A percentile compares a stretch with the other conserved stretches of the same genome.
phyloP scores from a whole-genome alignment of 2,113 vertebrate species.

The Rhinolophus sinicus region DNA sequence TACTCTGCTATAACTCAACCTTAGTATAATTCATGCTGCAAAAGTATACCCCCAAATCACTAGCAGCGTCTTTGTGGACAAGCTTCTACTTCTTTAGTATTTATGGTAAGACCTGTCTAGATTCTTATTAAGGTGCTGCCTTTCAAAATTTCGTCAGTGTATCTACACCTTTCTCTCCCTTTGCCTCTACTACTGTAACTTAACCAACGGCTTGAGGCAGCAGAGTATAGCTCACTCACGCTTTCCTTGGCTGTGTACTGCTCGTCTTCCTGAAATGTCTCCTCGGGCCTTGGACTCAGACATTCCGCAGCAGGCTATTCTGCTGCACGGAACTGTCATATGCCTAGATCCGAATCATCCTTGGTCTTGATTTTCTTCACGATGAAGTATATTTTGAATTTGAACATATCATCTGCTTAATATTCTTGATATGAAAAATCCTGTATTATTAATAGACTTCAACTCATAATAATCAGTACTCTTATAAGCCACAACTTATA shows the following conservation, averaged over 20 bases:
- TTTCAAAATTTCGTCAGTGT: background rate
- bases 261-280: background rate
- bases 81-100: background rate
- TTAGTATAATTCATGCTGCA: background rate
- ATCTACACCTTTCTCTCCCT: background rate
- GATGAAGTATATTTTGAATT: background rate
- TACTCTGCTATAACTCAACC: background rate
- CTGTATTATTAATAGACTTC: conserved; percentile 26
- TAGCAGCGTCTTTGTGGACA: background rate
- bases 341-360: background rate
- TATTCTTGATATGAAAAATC: background rate
- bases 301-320: background rate
- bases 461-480: conserved; percentile 1
- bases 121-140: background rate
- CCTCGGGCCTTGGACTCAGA: background rate
- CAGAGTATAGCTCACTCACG: background rate
- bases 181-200: background rate
- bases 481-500: conserved; percentile 6
- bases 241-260: background rate
- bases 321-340: background rate
- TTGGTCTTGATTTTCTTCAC: background rate
- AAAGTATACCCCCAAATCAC: background rate
- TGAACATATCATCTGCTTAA: conserved; percentile 24
- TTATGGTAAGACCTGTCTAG: background rate
- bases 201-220: background rate